These are phyloP conservation scores for Molorchus minor DNA, from an alignment of 2,888 invertebrate genomes.

Conservation along the genomic window DNA sequence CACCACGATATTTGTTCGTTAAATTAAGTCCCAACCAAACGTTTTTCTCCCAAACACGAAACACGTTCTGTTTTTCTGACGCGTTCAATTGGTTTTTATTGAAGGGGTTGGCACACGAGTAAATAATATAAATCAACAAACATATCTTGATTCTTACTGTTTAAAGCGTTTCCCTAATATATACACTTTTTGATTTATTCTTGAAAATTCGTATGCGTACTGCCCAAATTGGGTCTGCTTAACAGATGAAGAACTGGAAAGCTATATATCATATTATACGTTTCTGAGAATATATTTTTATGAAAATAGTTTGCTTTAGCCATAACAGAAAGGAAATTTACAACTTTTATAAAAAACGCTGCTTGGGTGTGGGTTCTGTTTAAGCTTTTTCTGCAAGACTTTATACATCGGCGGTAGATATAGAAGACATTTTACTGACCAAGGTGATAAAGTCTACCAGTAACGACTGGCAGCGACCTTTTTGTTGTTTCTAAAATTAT, in stretches of 20 bases:
- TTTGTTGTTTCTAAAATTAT: too few relatives aligned
- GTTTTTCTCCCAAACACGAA: conserved; percentile 26
- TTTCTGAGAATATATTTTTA: too few relatives aligned
- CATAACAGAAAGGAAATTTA: too few relatives aligned
- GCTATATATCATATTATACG: too few relatives aligned
- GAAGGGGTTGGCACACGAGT: conserved; percentile 16
- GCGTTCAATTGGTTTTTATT: conserved; percentile 29
- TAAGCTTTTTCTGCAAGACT: too few relatives aligned
- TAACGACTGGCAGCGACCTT: too few relatives aligned
- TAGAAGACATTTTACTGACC: too few relatives aligned
- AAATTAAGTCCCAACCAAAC: conserved; percentile 49
- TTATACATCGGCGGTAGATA: too few relatives aligned
- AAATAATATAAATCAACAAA: conserved; percentile 22
- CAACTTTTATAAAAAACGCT: too few relatives aligned
- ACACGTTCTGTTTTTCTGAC: conserved; percentile 23
- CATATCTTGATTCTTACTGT: conserved; percentile 19
- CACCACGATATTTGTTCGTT: conserved; percentile 53
- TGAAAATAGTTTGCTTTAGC: too few relatives aligned
- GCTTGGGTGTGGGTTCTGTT: too few relatives aligned
- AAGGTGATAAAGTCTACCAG: too few relatives aligned
- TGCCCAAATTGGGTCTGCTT: background rate
- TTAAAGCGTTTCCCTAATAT: conserved; percentile 11
- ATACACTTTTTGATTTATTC: conserved; percentile 14
- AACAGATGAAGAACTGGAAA: background rate
- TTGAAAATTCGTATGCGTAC: background rate